A percentile compares a stretch with the other conserved stretches of the same genome.
Evolutionary conservation across 2,113 vertebrate genomes (phyloP).

Genomic region (Lepus americanus): DNA sequence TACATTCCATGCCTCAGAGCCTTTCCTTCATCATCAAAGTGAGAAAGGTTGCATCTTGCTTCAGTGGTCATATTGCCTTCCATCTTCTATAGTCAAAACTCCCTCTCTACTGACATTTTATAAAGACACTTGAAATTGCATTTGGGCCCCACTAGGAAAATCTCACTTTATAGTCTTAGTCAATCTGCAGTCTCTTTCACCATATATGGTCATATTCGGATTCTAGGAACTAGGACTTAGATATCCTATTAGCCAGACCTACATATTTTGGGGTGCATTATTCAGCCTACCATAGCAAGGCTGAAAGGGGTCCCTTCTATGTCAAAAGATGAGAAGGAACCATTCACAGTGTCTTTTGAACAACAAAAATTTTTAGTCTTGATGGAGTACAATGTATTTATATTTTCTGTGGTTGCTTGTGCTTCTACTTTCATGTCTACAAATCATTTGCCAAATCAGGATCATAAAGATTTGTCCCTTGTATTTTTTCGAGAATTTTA

Average conservation of each 20-base stretch:
- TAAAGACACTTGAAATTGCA: not conserved
- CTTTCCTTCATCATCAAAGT: not conserved
- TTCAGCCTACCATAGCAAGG: not conserved
- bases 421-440: not conserved
- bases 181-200: not conserved
- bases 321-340: not conserved
- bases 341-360: not conserved
- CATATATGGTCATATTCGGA: not conserved
- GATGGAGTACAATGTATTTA: not conserved
- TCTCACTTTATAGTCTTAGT: not conserved
- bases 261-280: not conserved
- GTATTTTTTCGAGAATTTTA: no score
- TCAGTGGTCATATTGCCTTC: not conserved
- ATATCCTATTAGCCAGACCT: not conserved
- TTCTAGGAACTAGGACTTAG: not conserved
- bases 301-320: not conserved
- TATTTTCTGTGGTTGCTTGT: slow-evolving; percentile 9
- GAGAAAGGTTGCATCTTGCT: not conserved
- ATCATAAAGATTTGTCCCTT: not conserved
- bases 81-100: not conserved
- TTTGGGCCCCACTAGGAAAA: not conserved
- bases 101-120: not conserved
- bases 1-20: not conserved
- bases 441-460: not conserved
- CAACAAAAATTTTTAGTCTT: not conserved